Base-by-base conservation (phyloP, 2,797 vertebrate genomes). In the Rhinella marina region DNA sequence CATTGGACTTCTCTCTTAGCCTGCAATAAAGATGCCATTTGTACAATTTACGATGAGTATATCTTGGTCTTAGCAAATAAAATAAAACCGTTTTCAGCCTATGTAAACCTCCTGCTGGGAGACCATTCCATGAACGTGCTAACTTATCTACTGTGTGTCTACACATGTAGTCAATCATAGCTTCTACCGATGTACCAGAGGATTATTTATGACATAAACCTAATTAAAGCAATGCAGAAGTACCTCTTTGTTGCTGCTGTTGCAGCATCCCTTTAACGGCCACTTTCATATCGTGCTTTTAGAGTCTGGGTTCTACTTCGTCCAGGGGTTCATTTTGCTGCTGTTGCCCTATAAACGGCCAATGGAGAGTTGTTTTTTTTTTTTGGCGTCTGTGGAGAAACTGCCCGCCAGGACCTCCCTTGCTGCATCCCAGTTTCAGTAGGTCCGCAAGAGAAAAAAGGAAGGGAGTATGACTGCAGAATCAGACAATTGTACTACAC, bases 111-210 rank as follows among this genome's bases (percentile, higher is more conserved):
- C 86, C 81, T 70, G 82, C 61, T 66, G 72, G 81, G 81, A 84
- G 59, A 78, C 81, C 62, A 81, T 88, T 83, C 81, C 72, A 78
- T 88, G 81, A 84, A 88, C 78, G 25, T 57, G 72, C 61, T 66
- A 77, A 82, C 48, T 52, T 77, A 77, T 86, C 85, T 50, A 21
- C 66, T 61, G 73, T 78, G 59, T 66, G 59, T 86, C 82, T 77
- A 50, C 27, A 29, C 54, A 61, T 84, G 54, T 75, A 64, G 41
- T 81, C 80, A 66, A 32, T 17, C 70, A 75, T 48, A 59, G 8
- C 70, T 57, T 75, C 54, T 61, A 75, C 21, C 21, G 25, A 11
- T 56, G 56, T 16, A 11, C 57, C 48, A 59, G 19, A 59, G 27
- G 70, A 48, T 50, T 25, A 84, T 54, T 14, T 75, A 66, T 25